Conservation (phyloP, 2,888 invertebrate genomes). For the Agrotis clavis region DNA sequence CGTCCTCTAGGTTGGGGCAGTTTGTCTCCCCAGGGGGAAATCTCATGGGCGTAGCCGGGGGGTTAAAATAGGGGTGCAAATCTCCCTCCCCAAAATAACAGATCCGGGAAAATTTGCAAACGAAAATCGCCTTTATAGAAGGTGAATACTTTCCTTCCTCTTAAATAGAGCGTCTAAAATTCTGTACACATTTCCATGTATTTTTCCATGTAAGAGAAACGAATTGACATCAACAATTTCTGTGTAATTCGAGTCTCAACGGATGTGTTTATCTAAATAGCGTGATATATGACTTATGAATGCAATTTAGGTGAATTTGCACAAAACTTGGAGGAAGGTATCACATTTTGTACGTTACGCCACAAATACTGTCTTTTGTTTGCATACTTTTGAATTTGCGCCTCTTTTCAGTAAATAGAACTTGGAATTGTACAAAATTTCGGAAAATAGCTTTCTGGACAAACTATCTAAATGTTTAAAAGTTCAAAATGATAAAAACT, state of each 20-base stretch:
- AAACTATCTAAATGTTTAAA: neutral
- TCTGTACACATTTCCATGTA: neutral
- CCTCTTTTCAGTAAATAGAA: neutral
- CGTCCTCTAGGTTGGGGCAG: slow-evolving; percentile 35
- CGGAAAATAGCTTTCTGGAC: no score
- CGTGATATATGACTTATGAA: slow-evolving; percentile 46
- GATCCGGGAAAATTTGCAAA: slow-evolving; percentile 37
- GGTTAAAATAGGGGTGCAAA: slow-evolving; percentile 41
- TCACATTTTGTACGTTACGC: slow-evolving; percentile 41
- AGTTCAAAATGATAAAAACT: neutral
- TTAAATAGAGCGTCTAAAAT: slow-evolving; percentile 3
- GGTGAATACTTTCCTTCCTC: neutral
- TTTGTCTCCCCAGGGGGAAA: slow-evolving; percentile 53
- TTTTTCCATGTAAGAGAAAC: slow-evolving; percentile 17
- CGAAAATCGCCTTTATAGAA: slow-evolving; percentile 27
- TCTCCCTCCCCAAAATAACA: slow-evolving; percentile 49
- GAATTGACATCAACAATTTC: slow-evolving; percentile 38
- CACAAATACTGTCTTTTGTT: slow-evolving; percentile 8
- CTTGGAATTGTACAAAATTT: neutral
- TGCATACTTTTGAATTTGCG: slow-evolving; percentile 5
- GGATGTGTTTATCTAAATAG: slow-evolving; percentile 74
- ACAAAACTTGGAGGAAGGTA: slow-evolving; percentile 40
- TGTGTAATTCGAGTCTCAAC: slow-evolving; percentile 66
- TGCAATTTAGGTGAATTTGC: slow-evolving; percentile 53
- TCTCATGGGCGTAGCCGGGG: slow-evolving; percentile 55